phyloP scores from a whole-genome alignment of 2,888 invertebrate species.

The Pandemis heparana region DNA sequence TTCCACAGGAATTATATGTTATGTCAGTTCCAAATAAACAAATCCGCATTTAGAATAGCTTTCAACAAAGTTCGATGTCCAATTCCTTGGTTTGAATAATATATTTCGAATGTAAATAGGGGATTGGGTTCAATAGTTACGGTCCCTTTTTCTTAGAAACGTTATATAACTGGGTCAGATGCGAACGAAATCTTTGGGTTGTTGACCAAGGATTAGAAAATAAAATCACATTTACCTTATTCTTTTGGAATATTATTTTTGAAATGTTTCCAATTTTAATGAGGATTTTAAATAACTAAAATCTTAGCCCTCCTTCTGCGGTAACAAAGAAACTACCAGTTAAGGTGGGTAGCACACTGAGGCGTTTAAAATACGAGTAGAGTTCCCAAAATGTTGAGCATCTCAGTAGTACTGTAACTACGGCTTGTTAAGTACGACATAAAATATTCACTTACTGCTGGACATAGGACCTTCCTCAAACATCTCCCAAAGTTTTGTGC shows the following conservation, averaged over 20 bases:
- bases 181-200: background rate
- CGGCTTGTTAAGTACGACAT: no score
- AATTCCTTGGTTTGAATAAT: slow-evolving; percentile 8
- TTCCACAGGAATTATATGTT: slow-evolving; percentile 19
- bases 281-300: no score
- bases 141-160: background rate
- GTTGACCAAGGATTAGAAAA: background rate
- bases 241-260: background rate
- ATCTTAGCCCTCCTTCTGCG: no score
- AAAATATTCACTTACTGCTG: no score
- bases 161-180: background rate
- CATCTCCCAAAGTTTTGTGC: no score
- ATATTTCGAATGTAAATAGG: background rate
- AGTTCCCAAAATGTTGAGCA: no score
- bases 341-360: no score
- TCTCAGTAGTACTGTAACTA: no score
- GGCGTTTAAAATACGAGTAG: no score
- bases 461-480: no score
- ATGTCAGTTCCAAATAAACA: slow-evolving; percentile 2
- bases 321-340: no score
- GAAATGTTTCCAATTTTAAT: background rate
- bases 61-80: background rate
- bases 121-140: background rate
- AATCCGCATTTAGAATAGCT: slow-evolving; percentile 18
- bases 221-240: background rate